Base-by-base conservation (phyloP, 1,140 invertebrate species). In the Rhynchophorus ferrugineus region DNA sequence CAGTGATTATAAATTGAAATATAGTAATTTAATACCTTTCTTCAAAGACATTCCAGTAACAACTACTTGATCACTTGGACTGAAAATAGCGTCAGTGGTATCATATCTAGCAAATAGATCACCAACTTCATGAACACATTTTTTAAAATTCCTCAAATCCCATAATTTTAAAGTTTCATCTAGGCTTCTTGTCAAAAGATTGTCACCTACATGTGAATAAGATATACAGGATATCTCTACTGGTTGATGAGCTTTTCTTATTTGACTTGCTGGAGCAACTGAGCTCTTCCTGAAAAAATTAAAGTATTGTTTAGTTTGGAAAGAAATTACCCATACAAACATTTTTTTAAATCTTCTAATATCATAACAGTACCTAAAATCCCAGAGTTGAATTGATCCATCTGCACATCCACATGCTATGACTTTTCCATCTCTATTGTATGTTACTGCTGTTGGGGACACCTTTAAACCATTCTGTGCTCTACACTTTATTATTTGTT, bases 371-470 rank as follows among this genome's bases (percentile, higher is more conserved):
- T 42, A 53, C 52, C 52, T 79, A 42, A 92, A 85, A 69, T 99
- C 96, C 95, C 95, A 99, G 71, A 98, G 86, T 70, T 98, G 95
- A 59, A 99, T 85, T 0, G 92, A 96, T 1, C 97, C 97, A 72
- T 99, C 96, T 19, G 83, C 78, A 66, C 96, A 99, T 0, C 85
- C 95, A 45, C 88, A 89, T 0, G 89, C 89, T 14, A 98, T 82
- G 0, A 88, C 79, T 47, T 87, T 85, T 0, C 94, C 95, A 70
- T 98, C 94, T 48, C 87, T 73, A 50, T 82, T 91, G 62, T 87
- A 95, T 1, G 76, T 74, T 62, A 92, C 93, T 0, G 89, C 74
- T 0, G 88, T 92, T 0, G 95, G 93, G 33, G 85, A 80, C 0
- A 89, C 89, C 71, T 91, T 89, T 0, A 97, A 75, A 0, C 97